Conservation (phyloP, 2,888 invertebrate species). For the Polydrusus pterygomalis region DNA sequence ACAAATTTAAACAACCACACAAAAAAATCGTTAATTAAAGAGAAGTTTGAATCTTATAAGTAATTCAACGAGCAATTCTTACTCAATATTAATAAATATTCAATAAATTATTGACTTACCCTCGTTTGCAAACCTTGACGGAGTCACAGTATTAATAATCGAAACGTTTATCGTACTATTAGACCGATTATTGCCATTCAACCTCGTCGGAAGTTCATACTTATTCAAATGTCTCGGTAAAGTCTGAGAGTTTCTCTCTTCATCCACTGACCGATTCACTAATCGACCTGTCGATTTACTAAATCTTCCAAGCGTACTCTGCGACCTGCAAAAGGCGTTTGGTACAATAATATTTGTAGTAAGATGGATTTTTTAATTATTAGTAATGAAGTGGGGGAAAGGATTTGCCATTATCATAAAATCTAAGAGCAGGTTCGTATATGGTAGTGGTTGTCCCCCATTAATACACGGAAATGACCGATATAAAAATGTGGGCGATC, state of each 20-base stretch:
- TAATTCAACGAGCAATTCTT: too few relatives aligned
- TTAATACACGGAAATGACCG: constrained; percentile 49
- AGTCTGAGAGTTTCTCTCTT: constrained; percentile 80
- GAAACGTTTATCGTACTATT: constrained; percentile 82
- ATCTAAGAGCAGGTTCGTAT: constrained; percentile 45
- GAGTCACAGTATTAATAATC: constrained; percentile 73
- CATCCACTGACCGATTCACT: constrained; percentile 73
- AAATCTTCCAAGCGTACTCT: constrained; percentile 86
- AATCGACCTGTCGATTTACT: constrained; percentile 88
- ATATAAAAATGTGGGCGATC: constrained; percentile 52
- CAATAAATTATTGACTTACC: constrained; percentile 38
- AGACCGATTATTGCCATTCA: constrained; percentile 75
- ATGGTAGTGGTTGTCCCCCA: constrained; percentile 51
- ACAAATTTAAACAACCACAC: too few relatives aligned
- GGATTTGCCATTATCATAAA: constrained; percentile 45
- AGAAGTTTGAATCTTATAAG: too few relatives aligned
- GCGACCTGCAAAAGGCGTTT: constrained; percentile 76
- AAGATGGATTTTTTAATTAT: constrained; percentile 37
- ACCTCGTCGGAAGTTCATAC: constrained; percentile 67
- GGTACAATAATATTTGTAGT: constrained; percentile 56
- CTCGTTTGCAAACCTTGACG: constrained; percentile 52
- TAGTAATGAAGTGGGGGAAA: constrained; percentile 31
- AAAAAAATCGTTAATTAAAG: too few relatives aligned
- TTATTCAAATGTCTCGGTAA: constrained; percentile 76
- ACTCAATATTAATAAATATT: too few relatives aligned